phyloP scores from a whole-genome alignment of 2,888 invertebrate species.

The Apodemia duryi region DNA sequence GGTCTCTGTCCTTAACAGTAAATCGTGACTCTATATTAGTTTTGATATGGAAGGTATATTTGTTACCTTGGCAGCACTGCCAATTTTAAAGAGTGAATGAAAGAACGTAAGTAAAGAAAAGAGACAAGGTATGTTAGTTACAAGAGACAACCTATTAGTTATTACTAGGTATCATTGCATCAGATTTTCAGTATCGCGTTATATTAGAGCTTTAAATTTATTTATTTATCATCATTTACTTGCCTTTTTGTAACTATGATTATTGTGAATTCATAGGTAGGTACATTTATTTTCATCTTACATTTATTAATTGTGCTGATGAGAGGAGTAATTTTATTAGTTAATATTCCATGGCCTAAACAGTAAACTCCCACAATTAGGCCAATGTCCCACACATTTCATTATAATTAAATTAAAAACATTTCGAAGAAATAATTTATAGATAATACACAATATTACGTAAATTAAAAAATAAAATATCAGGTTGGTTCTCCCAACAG shows the following conservation, averaged over 20 bases:
- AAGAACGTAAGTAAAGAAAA: not conserved
- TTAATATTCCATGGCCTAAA: not conserved
- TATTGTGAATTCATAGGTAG: too few species aligned
- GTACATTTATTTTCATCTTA: too few species aligned
- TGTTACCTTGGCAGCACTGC: not conserved
- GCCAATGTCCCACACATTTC: not conserved
- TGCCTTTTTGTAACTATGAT: too few species aligned
- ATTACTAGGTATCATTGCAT: not conserved
- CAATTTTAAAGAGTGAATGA: not conserved
- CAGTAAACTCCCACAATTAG: not conserved
- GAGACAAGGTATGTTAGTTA: not conserved
- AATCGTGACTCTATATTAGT: too few species aligned
- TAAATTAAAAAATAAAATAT: not conserved
- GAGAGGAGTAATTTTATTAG: not conserved
- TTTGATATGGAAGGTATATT: not conserved
- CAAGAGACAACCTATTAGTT: not conserved
- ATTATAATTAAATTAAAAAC: too few species aligned
- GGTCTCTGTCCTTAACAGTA: too few species aligned
- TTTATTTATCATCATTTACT: too few species aligned
- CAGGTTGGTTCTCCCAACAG: too few species aligned
- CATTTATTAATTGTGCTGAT: not conserved
- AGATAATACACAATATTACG: too few species aligned
- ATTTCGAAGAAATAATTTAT: too few species aligned
- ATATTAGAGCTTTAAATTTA: too few species aligned
- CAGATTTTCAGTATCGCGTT: not conserved